A percentile compares a stretch with the other conserved stretches of the same genome.
Conservation (phyloP, 64 coral and sea anemone genomes). For the Orbicella faveolata region DNA sequence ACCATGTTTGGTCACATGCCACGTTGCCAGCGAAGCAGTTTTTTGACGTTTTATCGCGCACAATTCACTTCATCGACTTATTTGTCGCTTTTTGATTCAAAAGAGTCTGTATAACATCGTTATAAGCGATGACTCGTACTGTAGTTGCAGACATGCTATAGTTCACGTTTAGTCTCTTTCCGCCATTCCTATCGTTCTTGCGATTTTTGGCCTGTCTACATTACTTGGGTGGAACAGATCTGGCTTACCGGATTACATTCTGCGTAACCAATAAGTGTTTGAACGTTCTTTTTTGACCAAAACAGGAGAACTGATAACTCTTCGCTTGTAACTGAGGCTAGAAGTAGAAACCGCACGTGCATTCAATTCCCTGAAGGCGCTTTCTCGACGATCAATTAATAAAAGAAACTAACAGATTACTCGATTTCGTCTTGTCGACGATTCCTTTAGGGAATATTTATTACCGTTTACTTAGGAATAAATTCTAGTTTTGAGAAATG, state of each 20-base stretch:
- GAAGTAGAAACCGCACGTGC: neutral
- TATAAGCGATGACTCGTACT: neutral
- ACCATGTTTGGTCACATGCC: conserved; percentile 24
- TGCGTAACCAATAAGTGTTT: conserved; percentile 11
- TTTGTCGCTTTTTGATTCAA: neutral
- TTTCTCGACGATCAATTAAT: neutral
- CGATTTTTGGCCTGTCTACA: conserved; percentile 13
- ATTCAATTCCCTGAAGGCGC: neutral
- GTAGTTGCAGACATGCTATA: neutral
- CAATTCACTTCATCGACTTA: neutral
- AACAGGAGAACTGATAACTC: neutral
- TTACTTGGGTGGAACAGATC: conserved; percentile 34
- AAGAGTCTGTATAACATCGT: neutral
- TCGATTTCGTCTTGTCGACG: neutral
- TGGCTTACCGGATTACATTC: conserved; percentile 10
- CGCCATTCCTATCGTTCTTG: conserved; percentile 20
- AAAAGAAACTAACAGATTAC: neutral
- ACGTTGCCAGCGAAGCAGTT: neutral
- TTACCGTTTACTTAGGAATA: neutral
- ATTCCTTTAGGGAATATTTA: neutral
- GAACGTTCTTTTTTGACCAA: neutral
- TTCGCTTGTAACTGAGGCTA: neutral
- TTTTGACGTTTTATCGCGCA: neutral
- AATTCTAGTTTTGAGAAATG: neutral
- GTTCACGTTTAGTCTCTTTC: conserved; percentile 28